Percentiles rank a stretch among this genome's conserved stretches.
Conservation (phyloP, 2,888 invertebrate species). For the Eilema caniola region DNA sequence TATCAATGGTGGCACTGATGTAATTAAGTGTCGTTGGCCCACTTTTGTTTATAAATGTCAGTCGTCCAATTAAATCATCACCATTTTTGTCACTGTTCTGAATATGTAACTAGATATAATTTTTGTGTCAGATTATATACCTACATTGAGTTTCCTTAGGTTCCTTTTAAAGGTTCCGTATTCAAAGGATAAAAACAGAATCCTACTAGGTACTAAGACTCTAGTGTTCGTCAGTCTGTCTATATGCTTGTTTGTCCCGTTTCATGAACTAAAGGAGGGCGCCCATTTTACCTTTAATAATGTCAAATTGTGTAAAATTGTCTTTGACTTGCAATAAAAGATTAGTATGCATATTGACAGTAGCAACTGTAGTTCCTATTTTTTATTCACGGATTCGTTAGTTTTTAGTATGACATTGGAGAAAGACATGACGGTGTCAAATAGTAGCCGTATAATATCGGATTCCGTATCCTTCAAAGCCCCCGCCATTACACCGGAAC, state of each 20-base stretch:
- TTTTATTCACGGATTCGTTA: too few species aligned
- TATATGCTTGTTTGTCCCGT: too few species aligned
- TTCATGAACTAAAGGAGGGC: too few species aligned
- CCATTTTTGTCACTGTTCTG: conserved; percentile 34
- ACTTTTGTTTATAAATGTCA: conserved; percentile 38
- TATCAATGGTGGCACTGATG: conserved; percentile 30
- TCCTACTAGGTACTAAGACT: too few species aligned
- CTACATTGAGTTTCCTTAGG: background rate
- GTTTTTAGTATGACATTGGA: too few species aligned
- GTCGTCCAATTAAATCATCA: conserved; percentile 44
- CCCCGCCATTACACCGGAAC: conserved; percentile 35
- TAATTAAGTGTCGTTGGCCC: conserved; percentile 43
- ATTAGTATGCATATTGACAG: too few species aligned
- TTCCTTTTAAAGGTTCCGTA: conserved; percentile 9
- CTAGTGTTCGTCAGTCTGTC: too few species aligned
- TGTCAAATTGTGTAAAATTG: too few species aligned
- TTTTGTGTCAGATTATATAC: background rate
- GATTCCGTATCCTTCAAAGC: conserved; percentile 34
- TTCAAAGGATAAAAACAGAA: too few species aligned
- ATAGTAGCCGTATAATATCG: conserved; percentile 22
- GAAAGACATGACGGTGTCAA: conserved; percentile 27
- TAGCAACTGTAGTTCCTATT: too few species aligned
- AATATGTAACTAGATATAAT: conserved; percentile 24
- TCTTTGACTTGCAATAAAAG: too few species aligned
- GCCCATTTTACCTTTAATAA: too few species aligned